phyloP scores from a whole-genome alignment of 2,888 invertebrate genomes.

The Congeria kusceri region DNA sequence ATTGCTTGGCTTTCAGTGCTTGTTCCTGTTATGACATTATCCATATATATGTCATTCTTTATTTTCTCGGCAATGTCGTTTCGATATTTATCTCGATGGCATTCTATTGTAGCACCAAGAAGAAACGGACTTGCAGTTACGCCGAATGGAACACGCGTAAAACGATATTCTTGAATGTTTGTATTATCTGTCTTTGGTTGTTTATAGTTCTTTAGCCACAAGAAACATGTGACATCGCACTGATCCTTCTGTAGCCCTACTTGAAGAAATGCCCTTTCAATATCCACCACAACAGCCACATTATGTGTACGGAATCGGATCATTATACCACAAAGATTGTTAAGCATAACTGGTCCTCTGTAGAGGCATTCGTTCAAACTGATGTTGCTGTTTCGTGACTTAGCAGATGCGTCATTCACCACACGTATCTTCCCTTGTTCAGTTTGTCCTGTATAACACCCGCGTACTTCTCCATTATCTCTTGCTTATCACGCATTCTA shows the following conservation, averaged over 20 bases:
- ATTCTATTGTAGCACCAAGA: conserved; percentile 16
- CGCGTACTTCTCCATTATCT: conserved; percentile 29
- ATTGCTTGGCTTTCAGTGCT: background rate
- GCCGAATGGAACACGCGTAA: too few relatives aligned
- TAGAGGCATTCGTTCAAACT: conserved; percentile 32
- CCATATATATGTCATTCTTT: conserved; percentile 26
- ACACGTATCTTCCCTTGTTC: conserved; percentile 8
- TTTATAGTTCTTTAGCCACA: conserved; percentile 1
- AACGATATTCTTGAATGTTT: conserved; percentile 24
- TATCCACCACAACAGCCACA: conserved; percentile 4
- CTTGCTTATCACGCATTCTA: conserved; percentile 28
- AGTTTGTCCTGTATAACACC: conserved; percentile 31
- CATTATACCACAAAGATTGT: conserved; percentile 18
- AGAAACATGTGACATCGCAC: background rate
- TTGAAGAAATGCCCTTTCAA: conserved; percentile 8
- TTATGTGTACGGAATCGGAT: conserved; percentile 9
- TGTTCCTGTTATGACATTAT: conserved; percentile 21
- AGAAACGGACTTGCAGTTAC: conserved; percentile 30
- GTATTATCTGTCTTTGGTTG: background rate
- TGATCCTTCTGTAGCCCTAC: conserved; percentile 12
- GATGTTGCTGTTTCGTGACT: background rate
- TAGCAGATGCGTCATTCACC: conserved; percentile 18
- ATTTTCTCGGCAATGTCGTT: conserved; percentile 1
- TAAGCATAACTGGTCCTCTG: conserved; percentile 16
- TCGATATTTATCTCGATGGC: conserved; percentile 8